Conservation (phyloP, 2,113 vertebrate genomes). For the Tringa solitaria region DNA sequence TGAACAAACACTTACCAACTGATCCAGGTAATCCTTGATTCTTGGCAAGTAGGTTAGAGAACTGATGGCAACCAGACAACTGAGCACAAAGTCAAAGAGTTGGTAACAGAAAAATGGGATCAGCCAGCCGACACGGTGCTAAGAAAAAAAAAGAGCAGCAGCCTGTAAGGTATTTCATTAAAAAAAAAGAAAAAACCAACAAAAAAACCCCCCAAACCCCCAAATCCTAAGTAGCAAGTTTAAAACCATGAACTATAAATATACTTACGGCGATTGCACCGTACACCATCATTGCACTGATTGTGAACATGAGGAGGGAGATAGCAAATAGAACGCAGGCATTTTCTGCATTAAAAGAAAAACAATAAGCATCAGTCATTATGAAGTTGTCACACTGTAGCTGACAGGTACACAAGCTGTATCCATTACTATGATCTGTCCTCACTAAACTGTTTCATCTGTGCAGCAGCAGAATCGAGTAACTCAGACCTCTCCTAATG, state of each 20-base stretch:
- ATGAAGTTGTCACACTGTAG: neutral
- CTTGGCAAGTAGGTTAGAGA: constrained; percentile 94
- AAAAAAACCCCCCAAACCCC: neutral
- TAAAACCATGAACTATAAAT: neutral
- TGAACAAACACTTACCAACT: constrained; percentile 83
- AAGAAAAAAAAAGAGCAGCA: neutral
- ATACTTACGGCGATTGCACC: constrained; percentile 95
- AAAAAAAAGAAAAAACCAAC: neutral
- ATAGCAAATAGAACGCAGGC: constrained; percentile 95
- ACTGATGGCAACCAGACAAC: constrained; percentile 95
- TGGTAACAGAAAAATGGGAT: constrained; percentile 99
- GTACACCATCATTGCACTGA: constrained; percentile 99
- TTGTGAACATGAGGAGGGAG: constrained; percentile 97
- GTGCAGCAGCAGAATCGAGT: neutral
- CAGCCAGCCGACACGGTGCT: constrained; percentile 97
- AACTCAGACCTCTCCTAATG: neutral
- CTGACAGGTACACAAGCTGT: neutral
- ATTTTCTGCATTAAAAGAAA: constrained; percentile 81
- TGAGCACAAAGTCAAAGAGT: constrained; percentile 96
- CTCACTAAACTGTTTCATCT: neutral
- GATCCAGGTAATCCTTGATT: constrained; percentile 97
- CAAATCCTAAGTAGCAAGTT: neutral
- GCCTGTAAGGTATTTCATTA: neutral
- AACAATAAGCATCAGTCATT: neutral
- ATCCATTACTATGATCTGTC: neutral